Evolutionary conservation across 2,888 invertebrate species (phyloP).

Genomic region (Hydroisotoma schaefferi): DNA sequence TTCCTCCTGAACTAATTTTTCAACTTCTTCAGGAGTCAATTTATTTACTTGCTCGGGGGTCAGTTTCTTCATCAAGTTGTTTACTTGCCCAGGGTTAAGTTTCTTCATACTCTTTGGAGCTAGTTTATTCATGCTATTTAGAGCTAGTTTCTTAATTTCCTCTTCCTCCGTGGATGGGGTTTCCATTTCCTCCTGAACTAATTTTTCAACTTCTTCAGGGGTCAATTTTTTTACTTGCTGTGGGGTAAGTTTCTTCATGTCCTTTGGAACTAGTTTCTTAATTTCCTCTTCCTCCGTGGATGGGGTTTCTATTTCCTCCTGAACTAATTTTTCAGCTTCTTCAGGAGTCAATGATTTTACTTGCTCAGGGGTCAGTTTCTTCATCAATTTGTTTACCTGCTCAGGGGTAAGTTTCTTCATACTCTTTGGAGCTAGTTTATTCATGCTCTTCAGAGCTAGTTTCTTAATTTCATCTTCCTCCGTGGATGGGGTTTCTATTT

Average conservation of each 20-base stretch:
- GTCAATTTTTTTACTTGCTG: neutral
- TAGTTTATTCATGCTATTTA: neutral
- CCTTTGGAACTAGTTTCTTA: neutral
- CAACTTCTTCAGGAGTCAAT: neutral
- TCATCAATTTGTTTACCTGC: neutral
- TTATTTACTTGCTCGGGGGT: neutral
- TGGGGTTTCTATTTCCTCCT: neutral
- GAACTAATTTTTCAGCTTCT: neutral
- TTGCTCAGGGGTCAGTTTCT: neutral
- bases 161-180: neutral
- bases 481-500: no score
- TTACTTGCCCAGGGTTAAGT: neutral
- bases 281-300: neutral
- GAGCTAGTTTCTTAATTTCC: neutral
- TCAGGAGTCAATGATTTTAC: neutral
- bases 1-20: no score
- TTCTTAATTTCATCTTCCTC: no score
- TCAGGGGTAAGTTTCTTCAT: neutral
- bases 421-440: neutral
- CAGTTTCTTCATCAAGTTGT: neutral
- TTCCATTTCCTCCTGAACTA: slow-evolving; percentile 36
- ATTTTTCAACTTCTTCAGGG: slow-evolving; percentile 17
- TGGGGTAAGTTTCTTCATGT: neutral
- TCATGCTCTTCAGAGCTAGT: neutral
- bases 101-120: neutral